phyloP scores from a whole-genome alignment of 2,797 vertebrate species.

The Sparus aurata region DNA sequence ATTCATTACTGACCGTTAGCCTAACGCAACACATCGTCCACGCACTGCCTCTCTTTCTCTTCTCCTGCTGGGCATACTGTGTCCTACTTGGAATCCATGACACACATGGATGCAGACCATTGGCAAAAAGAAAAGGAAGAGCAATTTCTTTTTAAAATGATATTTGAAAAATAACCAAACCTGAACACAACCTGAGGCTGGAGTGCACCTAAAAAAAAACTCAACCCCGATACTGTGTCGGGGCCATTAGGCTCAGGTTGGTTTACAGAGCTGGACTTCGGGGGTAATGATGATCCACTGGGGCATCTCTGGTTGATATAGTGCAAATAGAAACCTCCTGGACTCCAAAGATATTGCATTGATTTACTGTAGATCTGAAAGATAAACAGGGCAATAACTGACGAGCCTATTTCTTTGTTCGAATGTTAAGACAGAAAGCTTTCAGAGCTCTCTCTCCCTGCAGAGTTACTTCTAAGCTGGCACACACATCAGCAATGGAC shows the following conservation, averaged over 20 bases:
- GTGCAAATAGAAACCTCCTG: conserved; percentile 60
- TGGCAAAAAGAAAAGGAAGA: conserved; percentile 45
- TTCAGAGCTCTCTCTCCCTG: conserved; percentile 45
- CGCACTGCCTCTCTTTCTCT: conserved; percentile 44
- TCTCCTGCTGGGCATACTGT: conserved; percentile 70
- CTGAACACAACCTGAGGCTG: conserved; percentile 35
- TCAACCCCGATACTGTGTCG: conserved; percentile 16
- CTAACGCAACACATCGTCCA: conserved; percentile 64
- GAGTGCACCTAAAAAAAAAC: conserved; percentile 1
- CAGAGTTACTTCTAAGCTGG: conserved; percentile 52
- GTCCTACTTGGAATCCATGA: conserved; percentile 74
- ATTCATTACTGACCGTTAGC: conserved; percentile 66
- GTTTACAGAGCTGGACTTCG: conserved; percentile 17
- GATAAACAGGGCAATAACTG: conserved; percentile 33
- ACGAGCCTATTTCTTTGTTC: conserved; percentile 44
- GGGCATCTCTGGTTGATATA: conserved; percentile 27
- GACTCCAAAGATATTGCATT: conserved; percentile 40
- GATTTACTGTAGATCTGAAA: conserved; percentile 5
- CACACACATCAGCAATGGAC: conserved; percentile 40
- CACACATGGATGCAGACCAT: conserved; percentile 61
- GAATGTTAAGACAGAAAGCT: conserved; percentile 39
- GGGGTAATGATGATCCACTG: conserved; percentile 35
- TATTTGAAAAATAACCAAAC: conserved; percentile 59
- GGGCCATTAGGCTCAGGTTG: conserved; percentile 8
- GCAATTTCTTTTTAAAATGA: conserved; percentile 46